Percentiles rank a stretch among this genome's conserved stretches.
Conservation (phyloP, 2,888 invertebrate genomes). For the Aphodius sticticus region DNA sequence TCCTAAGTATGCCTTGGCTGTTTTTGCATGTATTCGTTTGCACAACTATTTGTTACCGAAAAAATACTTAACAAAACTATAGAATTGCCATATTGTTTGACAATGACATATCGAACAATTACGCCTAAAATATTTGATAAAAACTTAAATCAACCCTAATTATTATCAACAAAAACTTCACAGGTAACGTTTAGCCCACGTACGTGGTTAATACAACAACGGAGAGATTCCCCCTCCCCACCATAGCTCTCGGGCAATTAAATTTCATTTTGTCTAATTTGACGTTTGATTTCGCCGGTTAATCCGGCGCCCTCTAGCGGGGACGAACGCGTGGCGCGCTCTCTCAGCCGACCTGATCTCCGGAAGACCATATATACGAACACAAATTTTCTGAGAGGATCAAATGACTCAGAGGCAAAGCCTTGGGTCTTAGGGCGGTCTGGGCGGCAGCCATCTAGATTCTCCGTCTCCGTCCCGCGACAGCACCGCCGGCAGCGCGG, state of each 20-base stretch:
- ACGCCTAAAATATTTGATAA: no score
- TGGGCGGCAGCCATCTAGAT: conserved; percentile 48
- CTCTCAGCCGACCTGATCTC: conserved; percentile 4
- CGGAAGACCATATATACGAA: conserved; percentile 4
- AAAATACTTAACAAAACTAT: no score
- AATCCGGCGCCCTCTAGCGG: not conserved
- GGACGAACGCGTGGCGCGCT: not conserved
- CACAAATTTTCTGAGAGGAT: conserved; percentile 59
- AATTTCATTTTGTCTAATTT: conserved; percentile 4
- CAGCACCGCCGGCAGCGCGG: conserved; percentile 17
- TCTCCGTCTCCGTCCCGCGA: conserved; percentile 30
- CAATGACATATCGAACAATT: no score
- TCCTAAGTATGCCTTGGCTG: no score
- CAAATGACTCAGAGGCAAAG: conserved; percentile 59
- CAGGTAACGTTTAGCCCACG: not conserved
- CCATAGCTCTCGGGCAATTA: not conserved
- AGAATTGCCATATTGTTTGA: no score
- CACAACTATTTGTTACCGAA: no score
- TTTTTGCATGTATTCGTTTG: no score
- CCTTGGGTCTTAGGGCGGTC: conserved; percentile 55
- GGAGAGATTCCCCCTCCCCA: not conserved
- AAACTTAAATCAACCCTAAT: no score
- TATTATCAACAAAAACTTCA: no score
- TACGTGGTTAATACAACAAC: not conserved
- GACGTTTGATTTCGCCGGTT: conserved; percentile 4